Base-by-base conservation (phyloP, 2,888 invertebrate genomes). In the Drosophila pegasa region DNA sequence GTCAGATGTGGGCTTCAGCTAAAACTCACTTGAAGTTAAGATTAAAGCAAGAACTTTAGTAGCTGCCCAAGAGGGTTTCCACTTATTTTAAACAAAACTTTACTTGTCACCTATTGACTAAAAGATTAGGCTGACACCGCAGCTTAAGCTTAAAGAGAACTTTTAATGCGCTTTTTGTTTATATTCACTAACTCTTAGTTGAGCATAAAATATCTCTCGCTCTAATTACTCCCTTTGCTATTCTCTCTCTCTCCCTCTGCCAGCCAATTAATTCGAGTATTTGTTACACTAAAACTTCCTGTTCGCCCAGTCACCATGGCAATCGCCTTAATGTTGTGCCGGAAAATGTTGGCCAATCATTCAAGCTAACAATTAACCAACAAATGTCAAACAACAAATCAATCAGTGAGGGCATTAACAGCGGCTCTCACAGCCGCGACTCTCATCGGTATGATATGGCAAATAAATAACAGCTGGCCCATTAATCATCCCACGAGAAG, bases 351-450 rank as follows among this genome's bases (percentile, higher is more conserved):
- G 76, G 87, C 84, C 73, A 88, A 85, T 85, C 84, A 85, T 85
- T 74, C 85, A 87, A 84, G 71, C 68, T 71, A 87, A 82, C 82
- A 84, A 87, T 87, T 84, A 88, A 55, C 63, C 33, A 66, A 56
- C 63, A 65, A 83, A 78, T 71, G 75, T 71, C 73, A 79, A 67
- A 75, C 71, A 70, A 76, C 81, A 72, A 85, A 85, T 85, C 87
- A 88, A 87, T 88, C 83, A 86, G 74, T 22, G 50, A 43, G 55
- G 59, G 78, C 68, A 75, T 75, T 75, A 73, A 47, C 61, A 43
- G 22, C 61, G 50, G 43, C 63, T 60, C 33, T 59, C 56, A 56
- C 40, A 54, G 60, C 41, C 25, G n/a, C 31, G 47, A 29, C 55
- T 51, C 38, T 50, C 52, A 20, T 45, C 27, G 38, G 27, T 37